These are phyloP conservation scores for Actinia tenebrosa DNA, from an alignment of 64 coral and sea anemone species.

Conservation along the genomic window DNA sequence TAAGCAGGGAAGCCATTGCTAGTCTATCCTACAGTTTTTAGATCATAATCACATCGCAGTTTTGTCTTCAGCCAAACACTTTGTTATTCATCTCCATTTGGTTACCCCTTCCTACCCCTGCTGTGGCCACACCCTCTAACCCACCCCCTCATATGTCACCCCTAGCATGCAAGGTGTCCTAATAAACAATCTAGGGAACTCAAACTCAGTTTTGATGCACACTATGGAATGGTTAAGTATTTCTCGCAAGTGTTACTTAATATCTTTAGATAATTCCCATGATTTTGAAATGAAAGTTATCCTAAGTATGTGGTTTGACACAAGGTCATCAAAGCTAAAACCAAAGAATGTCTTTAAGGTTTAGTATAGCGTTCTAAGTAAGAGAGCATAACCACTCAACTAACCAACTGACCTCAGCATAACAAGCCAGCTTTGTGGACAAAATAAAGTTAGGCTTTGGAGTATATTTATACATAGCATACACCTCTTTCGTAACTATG, in stretches of 20 bases:
- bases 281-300: not conserved
- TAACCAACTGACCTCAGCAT: not conserved
- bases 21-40: too few species aligned
- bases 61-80: too few species aligned
- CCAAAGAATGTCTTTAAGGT: not conserved
- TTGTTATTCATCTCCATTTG: not conserved
- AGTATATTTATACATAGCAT: not conserved
- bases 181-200: not conserved
- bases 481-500: too few species aligned
- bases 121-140: not conserved
- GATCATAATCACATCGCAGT: too few species aligned
- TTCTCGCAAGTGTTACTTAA: not conserved
- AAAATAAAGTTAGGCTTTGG: not conserved
- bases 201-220: not conserved
- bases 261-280: not conserved
- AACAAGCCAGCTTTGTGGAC: not conserved
- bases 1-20: too few species aligned
- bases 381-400: not conserved
- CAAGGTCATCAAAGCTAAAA: not conserved
- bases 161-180: not conserved
- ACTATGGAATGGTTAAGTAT: not conserved
- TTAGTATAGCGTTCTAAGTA: not conserved
- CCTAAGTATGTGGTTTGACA: not conserved
- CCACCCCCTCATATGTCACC: not conserved
- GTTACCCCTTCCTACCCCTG: not conserved